Percentiles rank a stretch among this genome's conserved stretches.
Conservation (phyloP, 2,888 invertebrate species). For the Sipha maydis region DNA sequence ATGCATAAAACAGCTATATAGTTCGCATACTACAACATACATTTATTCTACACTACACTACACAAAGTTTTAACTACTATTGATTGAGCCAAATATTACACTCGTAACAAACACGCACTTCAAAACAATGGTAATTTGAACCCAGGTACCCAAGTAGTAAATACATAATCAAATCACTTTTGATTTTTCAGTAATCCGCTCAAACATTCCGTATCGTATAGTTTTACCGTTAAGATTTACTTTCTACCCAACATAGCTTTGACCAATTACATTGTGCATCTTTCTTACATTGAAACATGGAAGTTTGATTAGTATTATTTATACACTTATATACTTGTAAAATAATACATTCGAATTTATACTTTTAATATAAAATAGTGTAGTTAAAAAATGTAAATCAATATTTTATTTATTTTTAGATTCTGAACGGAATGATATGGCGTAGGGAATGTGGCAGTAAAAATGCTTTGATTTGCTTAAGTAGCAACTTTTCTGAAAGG, state of each 20-base stretch:
- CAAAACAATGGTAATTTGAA: background rate
- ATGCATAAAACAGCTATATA: background rate
- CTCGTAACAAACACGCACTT: background rate
- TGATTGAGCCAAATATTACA: too few species aligned
- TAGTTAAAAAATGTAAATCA: background rate
- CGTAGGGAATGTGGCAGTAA: too few species aligned
- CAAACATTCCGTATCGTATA: background rate
- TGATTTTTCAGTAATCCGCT: background rate
- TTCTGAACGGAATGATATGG: too few species aligned
- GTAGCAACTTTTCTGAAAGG: too few species aligned
- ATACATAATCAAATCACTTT: background rate
- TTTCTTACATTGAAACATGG: background rate
- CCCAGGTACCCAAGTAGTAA: background rate
- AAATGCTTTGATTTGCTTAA: too few species aligned
- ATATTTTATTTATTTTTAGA: too few species aligned
- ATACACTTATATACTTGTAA: background rate
- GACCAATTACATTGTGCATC: background rate
- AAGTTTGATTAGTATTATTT: background rate
- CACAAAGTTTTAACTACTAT: background rate
- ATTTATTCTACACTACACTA: background rate
- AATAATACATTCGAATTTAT: too few species aligned
- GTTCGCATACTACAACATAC: background rate
- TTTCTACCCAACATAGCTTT: constrained; percentile 3
- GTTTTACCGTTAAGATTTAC: constrained; percentile 14
- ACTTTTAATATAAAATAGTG: background rate